A percentile compares a stretch with the other conserved stretches of the same genome.
Evolutionary conservation across 2,797 vertebrate species (phyloP).

Genomic region (Emydoidea blandingii): DNA sequence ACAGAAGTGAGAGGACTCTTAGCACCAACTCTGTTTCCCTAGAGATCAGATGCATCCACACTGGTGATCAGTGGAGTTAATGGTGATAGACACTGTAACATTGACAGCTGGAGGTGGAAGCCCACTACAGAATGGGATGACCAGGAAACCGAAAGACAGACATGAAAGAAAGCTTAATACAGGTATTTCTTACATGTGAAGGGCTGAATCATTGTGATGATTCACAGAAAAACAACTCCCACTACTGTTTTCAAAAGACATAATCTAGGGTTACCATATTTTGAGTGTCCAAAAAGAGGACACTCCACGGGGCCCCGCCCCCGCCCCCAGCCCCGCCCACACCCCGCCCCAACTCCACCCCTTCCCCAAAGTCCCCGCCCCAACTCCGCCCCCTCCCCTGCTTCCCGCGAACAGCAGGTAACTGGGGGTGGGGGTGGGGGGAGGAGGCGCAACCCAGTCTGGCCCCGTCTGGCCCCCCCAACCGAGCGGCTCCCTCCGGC

Average conservation of each 20-base stretch:
- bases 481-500: too few relatives aligned
- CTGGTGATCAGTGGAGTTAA: fast-evolving
- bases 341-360: too few relatives aligned
- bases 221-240: not conserved
- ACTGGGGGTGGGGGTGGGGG: too few relatives aligned
- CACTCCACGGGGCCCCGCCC: too few relatives aligned
- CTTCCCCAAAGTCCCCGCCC: too few relatives aligned
- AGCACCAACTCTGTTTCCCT: not conserved
- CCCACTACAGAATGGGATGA: not conserved
- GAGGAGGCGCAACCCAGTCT: too few relatives aligned
- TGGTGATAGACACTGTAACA: fast-evolving
- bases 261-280: not conserved
- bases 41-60: not conserved
- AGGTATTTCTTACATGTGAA: not conserved
- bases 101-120: not conserved
- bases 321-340: too few relatives aligned
- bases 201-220: not conserved
- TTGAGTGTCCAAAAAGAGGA: too few relatives aligned
- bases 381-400: too few relatives aligned
- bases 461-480: too few relatives aligned
- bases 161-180: not conserved
- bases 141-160: not conserved
- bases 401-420: too few relatives aligned
- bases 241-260: not conserved
- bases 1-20: fast-evolving